Percentiles rank a stretch among this genome's conserved stretches.
Evolutionary conservation across 2,797 vertebrate genomes (phyloP).

Genomic region (Poecilia wingei): DNA sequence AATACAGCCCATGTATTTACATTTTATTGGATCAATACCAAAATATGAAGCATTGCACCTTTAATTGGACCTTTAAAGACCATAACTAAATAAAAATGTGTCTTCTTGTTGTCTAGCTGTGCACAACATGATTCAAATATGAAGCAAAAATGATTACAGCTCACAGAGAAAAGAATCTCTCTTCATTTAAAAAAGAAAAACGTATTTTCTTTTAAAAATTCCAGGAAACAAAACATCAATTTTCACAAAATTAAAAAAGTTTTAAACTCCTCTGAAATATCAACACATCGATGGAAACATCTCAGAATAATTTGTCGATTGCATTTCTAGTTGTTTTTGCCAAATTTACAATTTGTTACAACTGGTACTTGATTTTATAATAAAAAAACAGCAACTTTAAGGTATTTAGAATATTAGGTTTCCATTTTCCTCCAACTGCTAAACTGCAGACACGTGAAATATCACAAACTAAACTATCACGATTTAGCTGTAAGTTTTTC

Average conservation of each 20-base stretch:
- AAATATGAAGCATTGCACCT: background rate
- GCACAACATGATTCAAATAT: background rate
- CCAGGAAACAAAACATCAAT: background rate
- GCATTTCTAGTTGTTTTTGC: background rate
- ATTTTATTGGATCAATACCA: no score
- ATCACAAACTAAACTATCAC: background rate
- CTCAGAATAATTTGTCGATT: background rate
- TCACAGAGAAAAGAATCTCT: background rate
- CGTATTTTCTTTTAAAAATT: background rate
- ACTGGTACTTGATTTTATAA: background rate
- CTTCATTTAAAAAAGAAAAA: background rate
- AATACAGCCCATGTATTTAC: no score
- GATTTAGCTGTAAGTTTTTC: background rate
- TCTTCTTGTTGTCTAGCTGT: background rate
- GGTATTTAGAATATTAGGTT: background rate
- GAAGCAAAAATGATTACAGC: background rate
- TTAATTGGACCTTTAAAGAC: background rate
- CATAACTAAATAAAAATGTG: background rate
- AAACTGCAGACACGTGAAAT: background rate
- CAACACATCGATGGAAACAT: background rate
- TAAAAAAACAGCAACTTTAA: background rate
- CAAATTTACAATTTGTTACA: background rate
- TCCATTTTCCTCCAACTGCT: background rate
- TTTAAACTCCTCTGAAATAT: background rate
- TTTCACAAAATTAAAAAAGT: background rate